Evolutionary conservation across 2,797 vertebrate genomes (phyloP), one percentile per base, ranked within the genome.

Genomic region (Periophthalmus magnuspinnatus): DNA sequence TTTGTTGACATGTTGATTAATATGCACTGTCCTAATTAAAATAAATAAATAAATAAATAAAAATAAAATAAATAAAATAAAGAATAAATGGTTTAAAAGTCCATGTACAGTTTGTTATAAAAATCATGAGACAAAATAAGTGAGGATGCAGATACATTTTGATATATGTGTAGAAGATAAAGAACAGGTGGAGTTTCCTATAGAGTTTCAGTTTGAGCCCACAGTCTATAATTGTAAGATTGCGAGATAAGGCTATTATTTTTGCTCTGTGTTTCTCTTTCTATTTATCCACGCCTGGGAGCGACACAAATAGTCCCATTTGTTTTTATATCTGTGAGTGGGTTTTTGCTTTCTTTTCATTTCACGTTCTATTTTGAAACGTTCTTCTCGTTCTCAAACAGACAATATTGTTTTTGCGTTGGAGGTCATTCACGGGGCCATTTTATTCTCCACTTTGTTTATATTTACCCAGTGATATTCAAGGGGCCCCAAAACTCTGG

Each of bases 401-500:
- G 75, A 83, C 76, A 83, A 67, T 69, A 80, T 84, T 77, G 82
- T 88, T 64, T 41, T 57, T 79, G 68, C 73, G 74, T 78, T 68
- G 62, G 75, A 81, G 78, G 82, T 81, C 81, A 90, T 76, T 84
- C 74, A 68, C 71, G 64, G 82, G 84, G 83, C 68, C 83, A 77
- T 77, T 82, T 80, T 68, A 81, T 80, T 82, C 75, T 65, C 73
- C 60, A 76, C 81, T 87, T 83, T 83, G 81, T 91, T 91, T 91
- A 78, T 93, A 92, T 91, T 95, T 93, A 84, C 83, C 77, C 86
- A 89, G 77, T 92, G 90, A 93, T 92, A 92, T 91, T 92, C 84
- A 69, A 79, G 78, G 81, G 84, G 21, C n/a, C 94, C 94, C 90
- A 80, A 92, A 92, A 93, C 93, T 93, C 93, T 95, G 93, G 86